Evolutionary conservation across 2,888 invertebrate species (phyloP).

Genomic region (Tipula lateralis): DNA sequence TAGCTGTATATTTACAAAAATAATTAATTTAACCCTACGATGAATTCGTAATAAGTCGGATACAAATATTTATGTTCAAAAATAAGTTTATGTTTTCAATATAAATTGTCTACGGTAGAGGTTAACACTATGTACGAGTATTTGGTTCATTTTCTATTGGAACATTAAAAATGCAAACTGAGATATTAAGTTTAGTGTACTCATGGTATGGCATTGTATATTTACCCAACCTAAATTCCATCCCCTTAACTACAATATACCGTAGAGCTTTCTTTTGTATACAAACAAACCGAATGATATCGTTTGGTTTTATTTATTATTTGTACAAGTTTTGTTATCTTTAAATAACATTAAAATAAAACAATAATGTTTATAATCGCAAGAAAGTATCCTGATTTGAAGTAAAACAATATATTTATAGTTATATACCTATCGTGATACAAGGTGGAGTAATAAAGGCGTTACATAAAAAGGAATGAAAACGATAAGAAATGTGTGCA

Average conservation of each 20-base stretch:
- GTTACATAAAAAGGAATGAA: no score
- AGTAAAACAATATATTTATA: no score
- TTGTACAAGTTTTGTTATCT: neutral
- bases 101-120: neutral
- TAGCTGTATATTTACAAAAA: no score
- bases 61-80: no score
- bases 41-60: no score
- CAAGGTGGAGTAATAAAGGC: no score
- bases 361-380: neutral
- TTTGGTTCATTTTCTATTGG: neutral
- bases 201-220: neutral
- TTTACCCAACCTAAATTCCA: neutral
- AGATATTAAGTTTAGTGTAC: neutral
- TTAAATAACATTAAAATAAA: neutral
- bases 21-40: no score
- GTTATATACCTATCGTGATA: no score
- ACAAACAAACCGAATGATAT: neutral
- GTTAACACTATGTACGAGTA: neutral
- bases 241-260: neutral
- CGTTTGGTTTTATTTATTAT: neutral
- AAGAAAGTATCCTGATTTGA: no score
- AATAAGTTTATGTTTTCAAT: no score
- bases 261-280: neutral
- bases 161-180: neutral
- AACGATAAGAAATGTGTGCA: no score